Evolutionary conservation across 2,113 vertebrate genomes (phyloP), one percentile per base, ranked within the genome.

Genomic region (Ahaetulla prasina): DNA sequence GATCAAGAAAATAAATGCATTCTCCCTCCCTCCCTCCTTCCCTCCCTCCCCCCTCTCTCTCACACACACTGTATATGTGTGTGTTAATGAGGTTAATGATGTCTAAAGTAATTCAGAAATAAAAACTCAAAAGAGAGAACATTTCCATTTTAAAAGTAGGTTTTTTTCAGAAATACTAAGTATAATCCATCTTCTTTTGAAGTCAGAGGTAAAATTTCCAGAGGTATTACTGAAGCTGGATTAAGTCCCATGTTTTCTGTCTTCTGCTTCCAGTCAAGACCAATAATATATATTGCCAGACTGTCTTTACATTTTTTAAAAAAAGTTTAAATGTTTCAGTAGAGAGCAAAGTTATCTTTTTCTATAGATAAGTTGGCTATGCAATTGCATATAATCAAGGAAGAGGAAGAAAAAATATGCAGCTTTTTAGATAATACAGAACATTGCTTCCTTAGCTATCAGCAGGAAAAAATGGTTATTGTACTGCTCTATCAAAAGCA

Each of bases 81-180:
- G 18, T 74, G n/a, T 35, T 35, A n/a, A 30, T 87, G 55, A 87
- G 60, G 55, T 90, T 55, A 93, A 93, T 74, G 57, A 93, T 54
- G 49, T 20, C 35, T 53, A 54, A 25, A 87, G 39, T 45, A 74
- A 12, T 49, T 53, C 27, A 54, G 12, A 30, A 87, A 93, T 53
- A 12, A 87, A 50, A 43, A 43, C 14, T 92, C 27, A 54, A 80
- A 54, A 47, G 4, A 23, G 47, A 25, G 4, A 25, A 47, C 18
- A 8, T 52, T 87, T 87, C 55, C n/a, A 53, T 8, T 91, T 68
- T 88, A 91, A 11, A 27, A 30, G 25, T 22, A 87, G 45, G 14
- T 47, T 25, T 87, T 86, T 87, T 60, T 60, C 43, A 87, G 54
- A 91, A 85, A 86, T 91, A 47, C 25, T 87, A 91, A 39, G 11